Conservation (phyloP, 92 coral and sea anemone species). For the Diadumene lineata region DNA sequence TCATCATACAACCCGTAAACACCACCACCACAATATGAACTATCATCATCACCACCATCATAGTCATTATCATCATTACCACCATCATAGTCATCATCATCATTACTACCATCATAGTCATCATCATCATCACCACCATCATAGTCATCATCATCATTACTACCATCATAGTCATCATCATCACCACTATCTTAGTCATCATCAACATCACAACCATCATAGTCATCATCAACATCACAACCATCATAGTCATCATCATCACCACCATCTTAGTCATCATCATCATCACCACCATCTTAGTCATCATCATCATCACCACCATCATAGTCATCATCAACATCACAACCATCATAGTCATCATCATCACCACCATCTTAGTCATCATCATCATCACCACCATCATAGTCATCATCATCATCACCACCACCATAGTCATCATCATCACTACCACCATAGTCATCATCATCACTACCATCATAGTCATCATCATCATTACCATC, state of each 20-base stretch:
- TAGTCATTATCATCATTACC: background rate
- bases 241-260: background rate
- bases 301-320: background rate
- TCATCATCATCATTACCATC: background rate
- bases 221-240: background rate
- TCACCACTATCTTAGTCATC: background rate
- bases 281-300: background rate
- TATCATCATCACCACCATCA: background rate
- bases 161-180: background rate
- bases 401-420: background rate
- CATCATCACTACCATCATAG: background rate
- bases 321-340: background rate
- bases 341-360: background rate
- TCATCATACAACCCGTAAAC: background rate
- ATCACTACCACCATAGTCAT: background rate
- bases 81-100: background rate
- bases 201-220: background rate
- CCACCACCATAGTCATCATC: background rate
- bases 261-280: background rate
- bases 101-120: background rate
- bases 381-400: background rate
- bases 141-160: background rate
- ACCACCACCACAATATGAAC: background rate
- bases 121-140: background rate
- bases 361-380: background rate